Evolutionary conservation across 2,888 invertebrate genomes (phyloP).

Genomic region (Conops quadrifasciatus): DNA sequence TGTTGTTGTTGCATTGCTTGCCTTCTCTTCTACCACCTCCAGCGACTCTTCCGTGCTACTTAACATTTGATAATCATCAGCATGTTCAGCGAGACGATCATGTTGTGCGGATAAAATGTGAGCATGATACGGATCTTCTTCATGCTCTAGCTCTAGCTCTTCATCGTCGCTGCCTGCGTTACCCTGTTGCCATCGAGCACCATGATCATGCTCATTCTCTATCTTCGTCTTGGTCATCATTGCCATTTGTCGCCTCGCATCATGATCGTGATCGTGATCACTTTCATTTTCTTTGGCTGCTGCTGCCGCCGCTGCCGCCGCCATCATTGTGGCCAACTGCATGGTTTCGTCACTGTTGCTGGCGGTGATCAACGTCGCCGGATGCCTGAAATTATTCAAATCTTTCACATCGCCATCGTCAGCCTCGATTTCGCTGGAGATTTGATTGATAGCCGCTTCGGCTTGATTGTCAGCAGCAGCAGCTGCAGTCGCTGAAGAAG

Average conservation of each 20-base stretch:
- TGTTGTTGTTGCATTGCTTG: constrained; percentile 40
- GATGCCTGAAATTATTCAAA: constrained; percentile 60
- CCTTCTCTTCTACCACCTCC: constrained; percentile 39
- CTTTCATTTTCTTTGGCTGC: constrained; percentile 37
- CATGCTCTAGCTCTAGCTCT: constrained; percentile 43
- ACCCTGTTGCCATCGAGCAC: not conserved
- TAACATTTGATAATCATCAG: constrained; percentile 59
- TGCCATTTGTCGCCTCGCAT: constrained; percentile 36
- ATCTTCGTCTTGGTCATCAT: constrained; percentile 21
- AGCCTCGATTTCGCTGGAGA: constrained; percentile 56
- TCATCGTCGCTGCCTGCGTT: not conserved
- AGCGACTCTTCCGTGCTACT: constrained; percentile 51
- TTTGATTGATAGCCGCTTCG: constrained; percentile 54
- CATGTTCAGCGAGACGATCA: constrained; percentile 60
- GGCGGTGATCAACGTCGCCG: constrained; percentile 59
- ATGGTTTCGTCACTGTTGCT: constrained; percentile 54
- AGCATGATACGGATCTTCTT: constrained; percentile 61
- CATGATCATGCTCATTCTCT: not conserved
- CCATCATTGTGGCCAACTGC: constrained; percentile 38
- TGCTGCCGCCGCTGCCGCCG: constrained; percentile 34
- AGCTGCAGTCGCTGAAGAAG: not conserved
- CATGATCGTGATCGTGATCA: constrained; percentile 10
- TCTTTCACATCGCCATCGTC: constrained; percentile 59
- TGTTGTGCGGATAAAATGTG: constrained; percentile 61
- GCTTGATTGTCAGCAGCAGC: constrained; percentile 43